Percentiles rank a stretch among this genome's conserved stretches.
phyloP scores from a whole-genome alignment of 2,113 vertebrate species.

The Brachyhypopomus occidentalis region DNA sequence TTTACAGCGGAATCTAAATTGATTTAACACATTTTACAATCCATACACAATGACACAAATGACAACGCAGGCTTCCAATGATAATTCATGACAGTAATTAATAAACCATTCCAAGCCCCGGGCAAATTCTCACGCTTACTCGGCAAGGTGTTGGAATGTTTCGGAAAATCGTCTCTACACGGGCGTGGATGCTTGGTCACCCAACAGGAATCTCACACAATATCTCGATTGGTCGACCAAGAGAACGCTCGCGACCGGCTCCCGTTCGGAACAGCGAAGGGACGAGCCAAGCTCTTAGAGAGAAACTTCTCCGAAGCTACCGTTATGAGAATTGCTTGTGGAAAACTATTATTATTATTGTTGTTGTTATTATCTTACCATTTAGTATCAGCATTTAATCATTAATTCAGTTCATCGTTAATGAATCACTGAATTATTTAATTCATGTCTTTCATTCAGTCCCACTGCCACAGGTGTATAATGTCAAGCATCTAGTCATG shows the following conservation, averaged over 20 bases:
- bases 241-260: background rate
- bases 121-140: conserved; percentile 19
- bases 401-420: too few relatives aligned
- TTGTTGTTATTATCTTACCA: background rate
- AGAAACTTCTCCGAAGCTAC: background rate
- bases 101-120: background rate
- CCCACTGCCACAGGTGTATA: too few relatives aligned
- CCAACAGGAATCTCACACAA: conserved; percentile 23
- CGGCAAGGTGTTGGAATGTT: conserved; percentile 14
- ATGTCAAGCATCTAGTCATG: too few relatives aligned
- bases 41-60: too few relatives aligned
- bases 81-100: background rate
- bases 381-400: too few relatives aligned
- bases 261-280: background rate
- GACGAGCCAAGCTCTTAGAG: background rate
- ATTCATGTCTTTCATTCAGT: too few relatives aligned
- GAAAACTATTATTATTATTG: background rate
- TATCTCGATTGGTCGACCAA: background rate
- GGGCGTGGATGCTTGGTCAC: conserved; percentile 12
- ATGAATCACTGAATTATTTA: too few relatives aligned
- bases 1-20: too few relatives aligned
- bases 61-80: too few relatives aligned
- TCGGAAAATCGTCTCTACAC: background rate
- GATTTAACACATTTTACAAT: too few relatives aligned
- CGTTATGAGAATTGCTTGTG: too few relatives aligned